phyloP scores from a whole-genome alignment of 2,113 vertebrate genomes.

The Scomber japonicus region DNA sequence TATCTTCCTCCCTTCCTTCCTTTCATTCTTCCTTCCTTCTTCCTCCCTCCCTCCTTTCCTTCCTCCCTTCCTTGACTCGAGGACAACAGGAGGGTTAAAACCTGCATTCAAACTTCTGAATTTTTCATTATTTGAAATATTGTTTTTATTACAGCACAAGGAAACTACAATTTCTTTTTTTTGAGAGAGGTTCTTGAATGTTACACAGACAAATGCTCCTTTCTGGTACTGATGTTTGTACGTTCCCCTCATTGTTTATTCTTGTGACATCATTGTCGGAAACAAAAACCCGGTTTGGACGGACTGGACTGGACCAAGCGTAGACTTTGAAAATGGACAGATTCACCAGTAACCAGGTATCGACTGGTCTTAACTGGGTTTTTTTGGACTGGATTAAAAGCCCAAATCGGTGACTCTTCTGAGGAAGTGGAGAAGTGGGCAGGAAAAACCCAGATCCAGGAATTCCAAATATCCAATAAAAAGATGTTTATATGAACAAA shows the following conservation, averaged over 20 bases:
- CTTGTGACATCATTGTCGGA: slow-evolving; percentile 51
- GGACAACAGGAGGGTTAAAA: too few relatives aligned
- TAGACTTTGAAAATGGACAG: slow-evolving; percentile 35
- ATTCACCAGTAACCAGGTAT: slow-evolving; percentile 7
- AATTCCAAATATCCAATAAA: slow-evolving; percentile 69
- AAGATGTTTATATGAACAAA: slow-evolving; percentile 52
- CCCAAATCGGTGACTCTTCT: slow-evolving; percentile 70
- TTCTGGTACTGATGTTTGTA: slow-evolving; percentile 37
- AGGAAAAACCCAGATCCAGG: slow-evolving; percentile 45
- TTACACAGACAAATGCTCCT: background rate
- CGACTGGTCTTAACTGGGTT: background rate
- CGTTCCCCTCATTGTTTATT: slow-evolving; percentile 38
- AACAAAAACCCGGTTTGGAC: slow-evolving; percentile 27
- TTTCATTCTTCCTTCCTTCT: too few relatives aligned
- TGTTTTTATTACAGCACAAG: too few relatives aligned
- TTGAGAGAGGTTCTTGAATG: slow-evolving; percentile 37
- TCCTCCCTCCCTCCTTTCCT: too few relatives aligned
- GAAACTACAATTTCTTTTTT: too few relatives aligned
- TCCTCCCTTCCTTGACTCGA: too few relatives aligned
- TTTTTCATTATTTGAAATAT: too few relatives aligned
- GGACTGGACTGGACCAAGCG: slow-evolving; percentile 37
- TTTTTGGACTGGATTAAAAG: slow-evolving; percentile 47
- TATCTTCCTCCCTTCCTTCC: too few relatives aligned
- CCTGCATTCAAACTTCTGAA: too few relatives aligned
- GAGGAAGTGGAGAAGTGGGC: slow-evolving; percentile 67